Conservation (phyloP, 1,140 invertebrate species). For the Ditylenchus dipsaci region DNA sequence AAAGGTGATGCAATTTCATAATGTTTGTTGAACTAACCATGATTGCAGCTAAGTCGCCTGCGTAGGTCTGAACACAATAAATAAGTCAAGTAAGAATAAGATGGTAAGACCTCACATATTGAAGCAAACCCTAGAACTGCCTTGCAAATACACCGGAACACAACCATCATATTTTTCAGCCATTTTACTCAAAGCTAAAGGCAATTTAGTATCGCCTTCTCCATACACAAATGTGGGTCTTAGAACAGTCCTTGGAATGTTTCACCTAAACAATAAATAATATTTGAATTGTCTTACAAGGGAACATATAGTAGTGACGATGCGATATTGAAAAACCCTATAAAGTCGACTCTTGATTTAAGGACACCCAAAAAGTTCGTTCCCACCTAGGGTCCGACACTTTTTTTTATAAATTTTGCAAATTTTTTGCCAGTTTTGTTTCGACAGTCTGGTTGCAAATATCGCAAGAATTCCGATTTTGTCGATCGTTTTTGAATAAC, state of each 20-base stretch:
- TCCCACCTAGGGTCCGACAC: too few relatives aligned
- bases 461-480: too few relatives aligned
- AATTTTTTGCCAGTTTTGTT: too few relatives aligned
- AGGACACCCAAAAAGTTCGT: too few relatives aligned
- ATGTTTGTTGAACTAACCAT: conserved; percentile 1
- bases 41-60: conserved; percentile 29
- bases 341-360: too few relatives aligned
- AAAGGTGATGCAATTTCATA: too few relatives aligned
- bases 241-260: conserved; percentile 30
- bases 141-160: conserved; percentile 9
- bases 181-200: conserved; percentile 18
- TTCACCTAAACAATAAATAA: conserved; percentile 8
- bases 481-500: too few relatives aligned
- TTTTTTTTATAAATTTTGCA: too few relatives aligned
- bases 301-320: too few relatives aligned
- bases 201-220: conserved; percentile 28
- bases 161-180: conserved; percentile 19
- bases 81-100: neutral
- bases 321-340: too few relatives aligned
- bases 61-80: conserved; percentile 30
- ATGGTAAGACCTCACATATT: conserved; percentile 31
- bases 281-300: neutral
- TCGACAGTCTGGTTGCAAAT: too few relatives aligned
- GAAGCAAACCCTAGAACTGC: conserved; percentile 33
- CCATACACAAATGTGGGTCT: conserved; percentile 40